Percentiles rank a stretch among this genome's conserved stretches.
These are phyloP conservation scores for Myopa testacea DNA, from an alignment of 2,888 invertebrate genomes.

Conservation along the genomic window DNA sequence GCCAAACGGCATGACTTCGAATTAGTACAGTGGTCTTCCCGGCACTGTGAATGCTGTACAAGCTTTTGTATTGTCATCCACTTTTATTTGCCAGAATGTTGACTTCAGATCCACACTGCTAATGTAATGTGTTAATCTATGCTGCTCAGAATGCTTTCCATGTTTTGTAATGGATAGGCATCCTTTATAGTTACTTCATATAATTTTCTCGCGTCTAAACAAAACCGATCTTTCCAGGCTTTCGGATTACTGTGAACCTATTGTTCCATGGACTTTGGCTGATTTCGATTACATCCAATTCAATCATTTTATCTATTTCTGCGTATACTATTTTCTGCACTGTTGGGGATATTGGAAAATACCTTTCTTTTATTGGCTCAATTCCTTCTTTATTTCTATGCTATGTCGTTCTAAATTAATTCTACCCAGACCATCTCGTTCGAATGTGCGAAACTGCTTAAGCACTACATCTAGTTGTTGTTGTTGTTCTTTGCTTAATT, in stretches of 20 bases:
- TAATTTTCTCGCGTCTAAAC: no score
- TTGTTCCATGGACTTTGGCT: no score
- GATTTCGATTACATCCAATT: no score
- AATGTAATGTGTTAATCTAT: conserved; percentile 6
- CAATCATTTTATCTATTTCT: no score
- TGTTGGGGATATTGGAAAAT: no score
- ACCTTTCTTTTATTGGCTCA: no score
- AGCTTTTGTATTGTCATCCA: not conserved
- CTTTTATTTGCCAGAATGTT: conserved; percentile 14
- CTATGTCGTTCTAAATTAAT: conserved; percentile 24
- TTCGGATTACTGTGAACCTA: no score
- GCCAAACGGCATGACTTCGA: not conserved
- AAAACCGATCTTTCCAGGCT: no score
- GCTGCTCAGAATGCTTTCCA: not conserved
- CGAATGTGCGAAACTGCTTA: conserved; percentile 14
- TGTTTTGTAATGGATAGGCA: not conserved
- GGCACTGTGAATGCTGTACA: conserved; percentile 7
- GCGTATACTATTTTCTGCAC: no score
- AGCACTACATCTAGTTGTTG: conserved; percentile 26
- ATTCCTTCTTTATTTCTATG: no score
- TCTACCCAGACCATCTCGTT: conserved; percentile 33
- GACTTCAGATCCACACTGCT: not conserved
- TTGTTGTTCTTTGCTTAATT: conserved; percentile 1
- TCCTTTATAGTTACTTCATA: no score
- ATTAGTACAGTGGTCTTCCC: conserved; percentile 5